Base-by-base conservation (phyloP, 2,113 vertebrate species). In the Toxotes chatareus region DNA sequence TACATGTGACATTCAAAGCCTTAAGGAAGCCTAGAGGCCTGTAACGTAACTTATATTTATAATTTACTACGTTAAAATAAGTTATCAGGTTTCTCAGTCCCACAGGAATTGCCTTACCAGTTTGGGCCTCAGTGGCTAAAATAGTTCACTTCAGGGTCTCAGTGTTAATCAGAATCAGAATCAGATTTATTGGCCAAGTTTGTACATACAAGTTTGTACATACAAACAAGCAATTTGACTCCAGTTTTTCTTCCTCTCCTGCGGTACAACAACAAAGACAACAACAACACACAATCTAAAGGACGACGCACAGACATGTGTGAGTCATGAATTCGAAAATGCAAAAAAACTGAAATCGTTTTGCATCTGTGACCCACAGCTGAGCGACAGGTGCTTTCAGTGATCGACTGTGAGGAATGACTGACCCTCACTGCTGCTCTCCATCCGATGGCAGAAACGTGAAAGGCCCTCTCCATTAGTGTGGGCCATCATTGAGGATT, bases 281-380 rank as follows among this genome's bases (percentile, higher is more conserved):
- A n/a, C n/a, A n/a, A n/a, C n/a, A n/a, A n/a, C n/a, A n/a, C n/a
- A n/a, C n/a, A n/a, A n/a, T 80, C 32, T 47, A 14, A 27, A 49
- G 21, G 1, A 27, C 27, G 27, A 27, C 27, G 27, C 27, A 27
- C 27, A 27, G 27, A 27, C 27, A 27, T 1, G 27, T 27, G 27
- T 27, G 27, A 27, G 27, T 27, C 1, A 27, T 49, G 21, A 59
- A 27, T 44, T 16, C 0, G 3, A 47, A 36, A 36, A 56, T 44
- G 27, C 3, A 10, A 46, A 44, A 3, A 49, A 19, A 19, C 16
- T 40, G 46, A 49, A 6, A 19, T n/a, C 9, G n/a, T 19, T 61
- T 16, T 80, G 34, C 40, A 80, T 61, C 12, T 57, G 65, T 53
- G 64, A 78, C 5, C 34, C 17, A 51, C 31, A 64, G 5, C 32